Percentiles rank a stretch among this genome's conserved stretches.
phyloP scores from a whole-genome alignment of 1,140 invertebrate genomes.

The Aradophagus sp. region DNA sequence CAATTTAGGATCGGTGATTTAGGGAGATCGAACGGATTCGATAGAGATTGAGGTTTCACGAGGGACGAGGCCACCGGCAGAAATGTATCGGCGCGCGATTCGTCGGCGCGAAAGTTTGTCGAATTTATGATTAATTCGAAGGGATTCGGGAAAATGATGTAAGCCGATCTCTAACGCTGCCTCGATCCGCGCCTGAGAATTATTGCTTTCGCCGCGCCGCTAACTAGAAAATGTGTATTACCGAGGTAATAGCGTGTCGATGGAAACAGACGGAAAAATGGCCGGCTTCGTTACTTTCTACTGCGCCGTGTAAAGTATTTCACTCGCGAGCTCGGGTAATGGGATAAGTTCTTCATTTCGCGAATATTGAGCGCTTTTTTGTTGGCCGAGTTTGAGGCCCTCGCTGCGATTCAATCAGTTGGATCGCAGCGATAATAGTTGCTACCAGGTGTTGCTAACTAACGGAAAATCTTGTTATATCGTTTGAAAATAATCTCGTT shows the following conservation, averaged over 20 bases:
- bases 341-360: too few species aligned
- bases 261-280: constrained; percentile 4
- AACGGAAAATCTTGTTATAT: constrained; percentile 42
- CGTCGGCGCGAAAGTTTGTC: constrained; percentile 27
- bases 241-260: constrained; percentile 14
- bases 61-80: not conserved
- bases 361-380: too few species aligned
- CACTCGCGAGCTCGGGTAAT: too few species aligned
- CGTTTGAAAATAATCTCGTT: too few species aligned
- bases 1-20: constrained; percentile 42
- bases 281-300: too few species aligned
- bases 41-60: constrained; percentile 2
- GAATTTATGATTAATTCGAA: constrained; percentile 37
- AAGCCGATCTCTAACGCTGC: constrained; percentile 11
- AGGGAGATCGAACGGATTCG: constrained; percentile 21
- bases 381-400: too few species aligned
- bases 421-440: constrained; percentile 5
- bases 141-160: constrained; percentile 28
- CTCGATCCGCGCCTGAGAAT: constrained; percentile 20
- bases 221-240: constrained; percentile 19
- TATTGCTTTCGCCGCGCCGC: constrained; percentile 3
- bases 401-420: constrained; percentile 5
- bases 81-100: constrained; percentile 30
- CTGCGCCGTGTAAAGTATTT: too few species aligned
- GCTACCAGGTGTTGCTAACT: constrained; percentile 4